Evolutionary conservation across 2,797 vertebrate genomes (phyloP), one percentile per base, ranked within the genome.

Genomic region (Erpetoichthys calabaricus): DNA sequence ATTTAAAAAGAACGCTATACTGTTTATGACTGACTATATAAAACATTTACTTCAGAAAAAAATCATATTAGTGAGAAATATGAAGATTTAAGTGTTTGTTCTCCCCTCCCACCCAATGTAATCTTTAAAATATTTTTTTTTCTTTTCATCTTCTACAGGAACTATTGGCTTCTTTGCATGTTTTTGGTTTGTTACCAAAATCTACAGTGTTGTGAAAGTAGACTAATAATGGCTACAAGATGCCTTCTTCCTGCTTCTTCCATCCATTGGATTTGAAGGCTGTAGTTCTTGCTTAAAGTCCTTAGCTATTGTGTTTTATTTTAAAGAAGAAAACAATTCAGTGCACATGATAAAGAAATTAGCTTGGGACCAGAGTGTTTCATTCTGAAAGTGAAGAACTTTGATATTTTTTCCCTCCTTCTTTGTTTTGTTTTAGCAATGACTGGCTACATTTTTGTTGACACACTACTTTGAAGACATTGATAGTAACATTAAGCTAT

Each of bases 141-240:
- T 68, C 43, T 56, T 45, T 56, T 59, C 55, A 46, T 64, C 8
- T 63, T 63, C 65, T 68, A 42, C 66, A 98, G 96, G 96, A 66
- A 94, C 94, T 73, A 98, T 98, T 73, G 96, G 96, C 69, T 99
- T 98, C 80, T 97, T 99, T 62, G 91, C 96, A 68, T 97, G 95
- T 77, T 99, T 97, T 82, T 98, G 92, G 93, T 99, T 99, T 85
- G 95, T 99, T 71, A 94, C 92, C 75, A 99, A 99, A 82, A 99
- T 99, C 84, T 99, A 99, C 91, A 97, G 95, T 5, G 95, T 99
- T 76, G 95, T 99, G 63, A 99, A 99, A 75, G 95, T 99, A 68
- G 96, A 98, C 79, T 97, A 80, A 87, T 72, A 67, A 68, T 63
- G 57, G 41, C 60, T 44, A 1, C 63, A 71, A 65, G 61, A 72